These are phyloP conservation scores for Neogale vison DNA, from an alignment of 2,113 vertebrate genomes.

Conservation along the genomic window DNA sequence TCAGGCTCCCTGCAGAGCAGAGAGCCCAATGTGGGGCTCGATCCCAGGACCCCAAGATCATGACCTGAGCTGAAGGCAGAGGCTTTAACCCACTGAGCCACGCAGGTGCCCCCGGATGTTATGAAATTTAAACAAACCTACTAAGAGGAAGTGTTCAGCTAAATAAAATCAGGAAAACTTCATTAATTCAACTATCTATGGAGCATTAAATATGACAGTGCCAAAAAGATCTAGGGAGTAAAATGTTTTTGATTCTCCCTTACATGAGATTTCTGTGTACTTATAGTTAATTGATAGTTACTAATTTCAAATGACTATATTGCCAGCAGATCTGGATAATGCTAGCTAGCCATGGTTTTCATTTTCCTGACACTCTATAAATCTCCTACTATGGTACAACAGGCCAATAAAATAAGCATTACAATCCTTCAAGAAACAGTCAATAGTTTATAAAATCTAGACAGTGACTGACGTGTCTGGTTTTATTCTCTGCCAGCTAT, in stretches of 20 bases:
- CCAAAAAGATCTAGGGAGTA: neutral
- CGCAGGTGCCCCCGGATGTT: neutral
- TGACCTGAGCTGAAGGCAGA: no score
- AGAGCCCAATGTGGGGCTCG: no score
- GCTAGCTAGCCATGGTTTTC: neutral
- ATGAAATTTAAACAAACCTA: neutral
- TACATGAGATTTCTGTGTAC: constrained; percentile 37
- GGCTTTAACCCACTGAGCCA: no score
- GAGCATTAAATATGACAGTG: neutral
- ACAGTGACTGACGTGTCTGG: constrained; percentile 36
- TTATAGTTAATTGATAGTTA: constrained; percentile 46
- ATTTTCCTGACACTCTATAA: neutral
- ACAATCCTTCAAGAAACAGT: constrained; percentile 56
- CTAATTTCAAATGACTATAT: constrained; percentile 41
- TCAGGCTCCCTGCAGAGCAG: no score
- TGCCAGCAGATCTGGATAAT: neutral
- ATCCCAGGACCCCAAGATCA: no score
- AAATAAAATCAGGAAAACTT: constrained; percentile 45
- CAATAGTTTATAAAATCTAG: constrained; percentile 56
- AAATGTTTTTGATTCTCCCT: neutral
- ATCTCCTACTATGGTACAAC: neutral
- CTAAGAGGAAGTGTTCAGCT: neutral
- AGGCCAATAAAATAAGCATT: constrained; percentile 33
- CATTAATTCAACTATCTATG: neutral
- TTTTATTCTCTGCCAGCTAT: constrained; percentile 64